A percentile compares a stretch with the other conserved stretches of the same genome.
Evolutionary conservation across 2,113 vertebrate species (phyloP).

Genomic region (Phainopepla nitens): DNA sequence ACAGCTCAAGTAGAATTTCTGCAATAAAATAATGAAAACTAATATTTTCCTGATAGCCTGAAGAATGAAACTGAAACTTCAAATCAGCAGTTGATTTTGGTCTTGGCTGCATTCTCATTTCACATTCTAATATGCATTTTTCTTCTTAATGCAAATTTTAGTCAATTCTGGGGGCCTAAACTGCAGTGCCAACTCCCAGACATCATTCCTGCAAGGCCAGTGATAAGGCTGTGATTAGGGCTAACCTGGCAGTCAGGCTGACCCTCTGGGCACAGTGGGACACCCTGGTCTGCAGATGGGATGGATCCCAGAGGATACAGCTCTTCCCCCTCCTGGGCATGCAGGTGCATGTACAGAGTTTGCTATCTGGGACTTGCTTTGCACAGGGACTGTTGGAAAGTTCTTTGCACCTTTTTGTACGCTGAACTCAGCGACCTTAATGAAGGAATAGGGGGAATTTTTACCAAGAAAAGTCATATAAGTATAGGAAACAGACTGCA

Average conservation of each 20-base stretch:
- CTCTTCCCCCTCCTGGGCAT: background rate
- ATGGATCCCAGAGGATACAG: background rate
- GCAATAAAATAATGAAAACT: background rate
- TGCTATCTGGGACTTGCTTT: background rate
- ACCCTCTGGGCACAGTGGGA: background rate
- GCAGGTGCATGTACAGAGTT: background rate
- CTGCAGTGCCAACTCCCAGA: background rate
- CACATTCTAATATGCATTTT: background rate
- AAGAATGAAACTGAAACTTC: background rate
- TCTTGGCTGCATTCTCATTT: background rate
- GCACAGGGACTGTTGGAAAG: background rate
- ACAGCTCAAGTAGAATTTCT: background rate
- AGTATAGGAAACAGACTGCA: background rate
- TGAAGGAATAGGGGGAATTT: background rate
- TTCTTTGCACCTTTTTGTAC: background rate
- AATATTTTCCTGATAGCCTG: background rate
- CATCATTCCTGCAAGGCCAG: background rate
- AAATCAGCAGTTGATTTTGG: background rate
- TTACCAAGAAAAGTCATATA: background rate
- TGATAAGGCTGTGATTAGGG: background rate
- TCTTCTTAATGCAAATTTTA: background rate
- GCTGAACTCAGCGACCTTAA: background rate
- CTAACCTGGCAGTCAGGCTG: background rate
- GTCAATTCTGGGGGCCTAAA: background rate
- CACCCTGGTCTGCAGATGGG: background rate